Conservation (phyloP, 1,140 invertebrate genomes). For the Bradysia coprophila region DNA sequence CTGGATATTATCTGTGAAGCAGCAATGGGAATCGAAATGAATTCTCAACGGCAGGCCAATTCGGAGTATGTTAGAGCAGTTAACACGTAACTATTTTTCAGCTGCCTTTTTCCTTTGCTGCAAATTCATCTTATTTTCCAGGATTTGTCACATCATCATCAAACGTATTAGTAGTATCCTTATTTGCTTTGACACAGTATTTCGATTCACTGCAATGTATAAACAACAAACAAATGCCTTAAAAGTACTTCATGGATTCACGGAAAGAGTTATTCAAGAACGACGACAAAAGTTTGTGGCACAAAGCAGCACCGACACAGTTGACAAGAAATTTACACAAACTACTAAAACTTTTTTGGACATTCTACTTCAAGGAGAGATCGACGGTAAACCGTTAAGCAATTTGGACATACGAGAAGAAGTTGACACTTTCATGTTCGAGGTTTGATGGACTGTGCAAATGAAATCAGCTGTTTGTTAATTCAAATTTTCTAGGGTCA, state of each 20-base stretch:
- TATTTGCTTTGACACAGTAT: constrained; percentile 16
- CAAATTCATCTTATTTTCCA: neutral
- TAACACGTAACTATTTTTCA: constrained; percentile 29
- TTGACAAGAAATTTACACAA: constrained; percentile 20
- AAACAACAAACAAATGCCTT: constrained; percentile 15
- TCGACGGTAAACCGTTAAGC: constrained; percentile 32
- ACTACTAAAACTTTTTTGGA: constrained; percentile 58
- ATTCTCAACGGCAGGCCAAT: constrained; percentile 46
- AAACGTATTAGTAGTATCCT: constrained; percentile 21
- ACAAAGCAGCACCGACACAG: neutral
- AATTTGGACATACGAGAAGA: constrained; percentile 49
- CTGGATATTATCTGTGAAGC: constrained; percentile 37
- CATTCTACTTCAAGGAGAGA: constrained; percentile 40
- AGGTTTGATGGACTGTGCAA: constrained; percentile 26
- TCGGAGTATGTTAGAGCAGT: constrained; percentile 57
- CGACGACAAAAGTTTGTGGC: constrained; percentile 14
- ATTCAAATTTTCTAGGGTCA: constrained; percentile 15
- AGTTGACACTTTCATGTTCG: constrained; percentile 61
- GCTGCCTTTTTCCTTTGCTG: neutral
- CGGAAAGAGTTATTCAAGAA: constrained; percentile 30
- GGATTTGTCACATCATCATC: neutral
- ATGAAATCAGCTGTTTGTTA: neutral
- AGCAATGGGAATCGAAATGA: constrained; percentile 62
- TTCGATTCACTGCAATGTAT: constrained; percentile 26
- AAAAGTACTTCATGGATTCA: constrained; percentile 47